Conservation (phyloP, 2,888 invertebrate genomes). For the Taphrorychus bicolor region DNA sequence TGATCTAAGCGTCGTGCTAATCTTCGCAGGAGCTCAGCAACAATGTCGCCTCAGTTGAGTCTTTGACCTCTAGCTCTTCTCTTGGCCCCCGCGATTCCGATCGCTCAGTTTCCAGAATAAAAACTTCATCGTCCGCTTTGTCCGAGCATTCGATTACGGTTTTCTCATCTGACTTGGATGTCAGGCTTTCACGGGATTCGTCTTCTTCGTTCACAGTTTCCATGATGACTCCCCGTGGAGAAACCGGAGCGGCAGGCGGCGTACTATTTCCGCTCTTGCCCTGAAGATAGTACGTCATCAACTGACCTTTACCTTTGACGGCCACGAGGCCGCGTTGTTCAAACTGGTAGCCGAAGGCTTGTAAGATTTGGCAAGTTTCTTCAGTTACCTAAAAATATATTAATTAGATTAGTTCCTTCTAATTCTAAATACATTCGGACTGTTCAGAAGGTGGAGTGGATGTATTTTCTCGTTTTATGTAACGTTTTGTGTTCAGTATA, state of each 20-base stretch:
- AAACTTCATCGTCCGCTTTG: conserved; percentile 54
- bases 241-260: conserved; percentile 56
- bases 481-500: too few species aligned
- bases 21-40: conserved; percentile 53
- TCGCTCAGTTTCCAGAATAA: conserved; percentile 49
- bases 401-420: too few species aligned
- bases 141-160: conserved; percentile 56
- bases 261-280: conserved; percentile 63
- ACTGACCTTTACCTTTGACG: conserved; percentile 96
- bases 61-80: conserved; percentile 53
- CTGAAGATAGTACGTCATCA: conserved; percentile 92
- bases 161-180: conserved; percentile 57
- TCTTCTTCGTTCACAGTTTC: conserved; percentile 52
- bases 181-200: conserved; percentile 55
- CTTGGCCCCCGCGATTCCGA: conserved; percentile 49
- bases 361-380: conserved; percentile 89
- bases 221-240: conserved; percentile 54
- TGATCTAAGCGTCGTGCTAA: neutral
- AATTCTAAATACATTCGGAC: too few species aligned
- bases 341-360: conserved; percentile 89
- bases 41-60: conserved; percentile 54
- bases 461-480: too few species aligned
- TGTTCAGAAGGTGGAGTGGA: too few species aligned
- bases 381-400: conserved; percentile 88
- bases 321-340: conserved; percentile 93